Conservation (phyloP, 2,113 vertebrate genomes). For the Cervus canadensis region DNA sequence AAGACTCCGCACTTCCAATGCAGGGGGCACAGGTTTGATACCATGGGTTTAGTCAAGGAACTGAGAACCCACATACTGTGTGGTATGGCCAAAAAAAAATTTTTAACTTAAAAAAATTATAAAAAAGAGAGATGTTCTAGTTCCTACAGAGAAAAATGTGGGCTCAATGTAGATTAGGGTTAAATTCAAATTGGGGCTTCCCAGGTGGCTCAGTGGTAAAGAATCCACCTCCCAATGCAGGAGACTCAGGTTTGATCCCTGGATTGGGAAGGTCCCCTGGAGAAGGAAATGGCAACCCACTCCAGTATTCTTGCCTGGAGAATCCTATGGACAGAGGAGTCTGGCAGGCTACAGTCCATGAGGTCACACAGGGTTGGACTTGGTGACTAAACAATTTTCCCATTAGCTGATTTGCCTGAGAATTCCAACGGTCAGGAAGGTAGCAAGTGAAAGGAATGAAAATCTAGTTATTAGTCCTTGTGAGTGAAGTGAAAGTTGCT, state of each 20-base stretch:
- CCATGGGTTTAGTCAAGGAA: not conserved
- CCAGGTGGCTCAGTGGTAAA: not conserved
- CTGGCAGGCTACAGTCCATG: not conserved
- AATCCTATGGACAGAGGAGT: not conserved
- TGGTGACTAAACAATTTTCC: not conserved
- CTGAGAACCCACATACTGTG: not conserved
- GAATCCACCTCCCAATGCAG: not conserved
- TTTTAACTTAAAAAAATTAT: not conserved
- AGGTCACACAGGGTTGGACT: not conserved
- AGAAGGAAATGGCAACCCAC: not conserved
- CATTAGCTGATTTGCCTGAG: not conserved
- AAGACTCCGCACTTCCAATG: not conserved
- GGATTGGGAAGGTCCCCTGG: not conserved
- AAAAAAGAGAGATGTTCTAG: not conserved
- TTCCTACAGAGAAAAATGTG: not conserved
- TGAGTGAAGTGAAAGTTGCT: not conserved
- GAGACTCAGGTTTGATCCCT: not conserved
- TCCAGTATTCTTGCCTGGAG: not conserved
- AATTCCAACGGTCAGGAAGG: not conserved
- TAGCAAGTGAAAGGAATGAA: not conserved
- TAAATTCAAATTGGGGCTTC: not conserved
- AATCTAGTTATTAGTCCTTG: not conserved
- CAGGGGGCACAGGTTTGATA: not conserved
- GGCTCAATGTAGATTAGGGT: not conserved
- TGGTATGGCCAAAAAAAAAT: accelerated